Conservation (phyloP, 2,113 vertebrate species). For the Delphinus delphis region DNA sequence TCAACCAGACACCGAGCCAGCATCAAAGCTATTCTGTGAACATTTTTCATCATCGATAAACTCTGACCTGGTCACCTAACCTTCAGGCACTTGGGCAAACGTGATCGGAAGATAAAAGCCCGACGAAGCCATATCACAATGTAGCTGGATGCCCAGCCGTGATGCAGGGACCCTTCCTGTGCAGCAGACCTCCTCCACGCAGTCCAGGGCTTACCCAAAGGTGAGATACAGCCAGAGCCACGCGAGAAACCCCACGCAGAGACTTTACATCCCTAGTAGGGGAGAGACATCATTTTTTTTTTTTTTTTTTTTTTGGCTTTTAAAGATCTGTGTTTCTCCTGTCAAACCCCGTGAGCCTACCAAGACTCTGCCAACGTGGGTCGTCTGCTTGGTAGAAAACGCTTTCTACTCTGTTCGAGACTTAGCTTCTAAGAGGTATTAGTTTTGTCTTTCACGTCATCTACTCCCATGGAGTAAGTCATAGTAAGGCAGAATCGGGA, state of each 20-base stretch:
- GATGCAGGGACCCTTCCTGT: fast-evolving
- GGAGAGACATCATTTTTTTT: not conserved
- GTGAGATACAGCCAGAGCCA: fast-evolving
- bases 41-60: fast-evolving
- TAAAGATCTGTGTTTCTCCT: not conserved
- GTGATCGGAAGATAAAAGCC: not conserved
- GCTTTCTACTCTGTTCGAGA: not conserved
- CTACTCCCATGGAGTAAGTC: not conserved
- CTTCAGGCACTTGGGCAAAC: not conserved
- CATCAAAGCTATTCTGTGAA: not conserved
- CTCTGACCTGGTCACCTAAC: not conserved
- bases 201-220: not conserved
- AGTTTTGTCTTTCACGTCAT: not conserved
- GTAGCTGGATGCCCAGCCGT: not conserved
- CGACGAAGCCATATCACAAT: too few relatives aligned
- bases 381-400: too few relatives aligned
- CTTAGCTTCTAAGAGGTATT: too few relatives aligned
- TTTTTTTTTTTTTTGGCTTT: not conserved
- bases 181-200: fast-evolving
- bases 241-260: not conserved
- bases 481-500: too few relatives aligned
- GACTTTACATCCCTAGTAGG: fast-evolving
- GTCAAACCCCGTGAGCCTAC: not conserved
- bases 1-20: not conserved
- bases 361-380: not conserved